phyloP scores from a whole-genome alignment of 2,888 invertebrate genomes.

The Oscheius sp. region DNA sequence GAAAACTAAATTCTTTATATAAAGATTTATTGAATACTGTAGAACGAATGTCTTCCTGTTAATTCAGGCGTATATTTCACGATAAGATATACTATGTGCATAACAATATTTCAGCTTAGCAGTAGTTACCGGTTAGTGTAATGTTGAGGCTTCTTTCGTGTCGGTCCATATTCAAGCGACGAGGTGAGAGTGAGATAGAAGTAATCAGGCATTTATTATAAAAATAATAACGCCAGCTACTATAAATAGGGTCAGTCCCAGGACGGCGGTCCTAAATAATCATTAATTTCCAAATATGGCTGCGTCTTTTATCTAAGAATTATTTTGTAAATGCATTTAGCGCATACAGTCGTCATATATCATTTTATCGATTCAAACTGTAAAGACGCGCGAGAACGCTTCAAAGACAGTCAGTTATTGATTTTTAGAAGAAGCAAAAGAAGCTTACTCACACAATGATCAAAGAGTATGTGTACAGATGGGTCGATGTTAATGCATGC shows the following conservation, averaged over 20 bases:
- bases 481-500: constrained; percentile 7
- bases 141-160: constrained; percentile 27
- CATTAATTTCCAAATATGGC: too few relatives aligned
- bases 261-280: constrained; percentile 22
- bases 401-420: background rate
- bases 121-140: constrained; percentile 25
- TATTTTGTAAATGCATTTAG: too few relatives aligned
- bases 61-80: too few relatives aligned
- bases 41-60: too few relatives aligned
- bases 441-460: constrained; percentile 35
- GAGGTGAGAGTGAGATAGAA: constrained; percentile 1
- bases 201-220: background rate
- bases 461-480: constrained; percentile 27
- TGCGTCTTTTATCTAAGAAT: too few relatives aligned
- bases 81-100: too few relatives aligned
- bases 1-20: too few relatives aligned
- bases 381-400: too few relatives aligned
- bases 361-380: too few relatives aligned
- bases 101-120: background rate
- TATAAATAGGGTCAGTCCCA: constrained; percentile 17
- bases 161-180: constrained; percentile 4
- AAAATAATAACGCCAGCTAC: constrained; percentile 17
- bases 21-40: too few relatives aligned
- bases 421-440: background rate
- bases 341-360: too few relatives aligned